These are phyloP conservation scores for Argyrosomus japonicus DNA, from an alignment of 2,113 vertebrate genomes.

Conservation along the genomic window DNA sequence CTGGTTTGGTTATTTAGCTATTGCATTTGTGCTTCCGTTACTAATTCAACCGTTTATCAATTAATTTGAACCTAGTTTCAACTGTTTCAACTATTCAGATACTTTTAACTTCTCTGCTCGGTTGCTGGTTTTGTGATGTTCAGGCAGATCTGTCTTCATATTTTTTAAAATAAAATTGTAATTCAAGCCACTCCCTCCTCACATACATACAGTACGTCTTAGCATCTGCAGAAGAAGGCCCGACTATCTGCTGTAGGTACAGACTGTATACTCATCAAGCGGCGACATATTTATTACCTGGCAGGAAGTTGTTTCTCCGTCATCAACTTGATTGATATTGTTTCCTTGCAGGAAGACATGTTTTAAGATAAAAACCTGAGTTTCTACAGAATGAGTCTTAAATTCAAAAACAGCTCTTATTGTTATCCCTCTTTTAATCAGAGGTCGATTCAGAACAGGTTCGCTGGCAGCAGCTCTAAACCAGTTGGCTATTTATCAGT, in stretches of 20 bases:
- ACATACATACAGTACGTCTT: neutral
- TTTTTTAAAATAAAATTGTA: neutral
- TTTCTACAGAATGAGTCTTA: neutral
- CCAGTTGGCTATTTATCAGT: constrained; percentile 52
- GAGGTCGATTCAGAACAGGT: constrained; percentile 37
- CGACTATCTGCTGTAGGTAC: neutral
- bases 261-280: neutral
- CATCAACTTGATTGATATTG: neutral
- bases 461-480: constrained; percentile 42
- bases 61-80: no score
- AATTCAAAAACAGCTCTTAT: constrained; percentile 13
- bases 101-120: no score
- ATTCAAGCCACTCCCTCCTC: neutral
- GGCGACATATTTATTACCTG: neutral
- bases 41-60: no score
- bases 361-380: constrained; percentile 13
- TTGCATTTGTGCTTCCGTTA: no score
- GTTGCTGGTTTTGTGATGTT: neutral
- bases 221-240: neutral
- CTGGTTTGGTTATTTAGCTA: no score
- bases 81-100: no score
- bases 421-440: constrained; percentile 61
- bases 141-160: neutral
- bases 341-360: neutral
- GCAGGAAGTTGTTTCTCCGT: constrained; percentile 4